Base-by-base conservation (phyloP, 1,140 invertebrate genomes). In the Lycorma delicatula region DNA sequence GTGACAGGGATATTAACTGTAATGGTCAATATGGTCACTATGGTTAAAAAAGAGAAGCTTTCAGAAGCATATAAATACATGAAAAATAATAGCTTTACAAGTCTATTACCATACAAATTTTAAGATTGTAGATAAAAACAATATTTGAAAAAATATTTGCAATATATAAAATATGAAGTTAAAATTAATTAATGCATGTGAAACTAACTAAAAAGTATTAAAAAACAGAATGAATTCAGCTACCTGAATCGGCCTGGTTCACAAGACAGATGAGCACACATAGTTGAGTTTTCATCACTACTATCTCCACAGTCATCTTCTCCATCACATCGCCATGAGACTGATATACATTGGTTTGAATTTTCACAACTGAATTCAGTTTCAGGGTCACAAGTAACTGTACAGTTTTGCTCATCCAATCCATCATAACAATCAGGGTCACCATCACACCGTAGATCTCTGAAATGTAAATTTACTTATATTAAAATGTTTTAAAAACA, bases 301-400 rank as follows among this genome's bases (percentile, higher is more conserved):
- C 77, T 79, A 67, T 86, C 84, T 0, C 77, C 76, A 65, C 84
- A 87, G 62, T 87, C 84, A 47, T 76, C 69, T 56, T 88, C 85
- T 23, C 82, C 82, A 65, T 90, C 87, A 67, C 83, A 85, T 9
- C 73, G 64, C 81, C 81, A 84, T n/a, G 72, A 71, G 48, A 74
- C 70, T 0, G 77, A 72, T 28, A 85, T 83, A 60, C 83, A 86
- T 1, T 77, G 44, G n/a, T 54, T 49, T n/a, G 53, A 31, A 44
- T 64, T 59, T 3, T 49, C 54, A 46, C 60, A 60, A 0, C 46
- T 60, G 54, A 63, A 66, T 31, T 61, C 60, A 1, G 20, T 54
- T 3, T 44, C 25, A 1, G 41, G 27, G 12, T 49, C 47, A 26
- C 61, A 63, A 9, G 41, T 27, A 3, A 20, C 22, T 13, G 36